Percentiles rank a stretch among this genome's conserved stretches.
Conservation (phyloP, 2,888 invertebrate species). For the Phengaris arion region DNA sequence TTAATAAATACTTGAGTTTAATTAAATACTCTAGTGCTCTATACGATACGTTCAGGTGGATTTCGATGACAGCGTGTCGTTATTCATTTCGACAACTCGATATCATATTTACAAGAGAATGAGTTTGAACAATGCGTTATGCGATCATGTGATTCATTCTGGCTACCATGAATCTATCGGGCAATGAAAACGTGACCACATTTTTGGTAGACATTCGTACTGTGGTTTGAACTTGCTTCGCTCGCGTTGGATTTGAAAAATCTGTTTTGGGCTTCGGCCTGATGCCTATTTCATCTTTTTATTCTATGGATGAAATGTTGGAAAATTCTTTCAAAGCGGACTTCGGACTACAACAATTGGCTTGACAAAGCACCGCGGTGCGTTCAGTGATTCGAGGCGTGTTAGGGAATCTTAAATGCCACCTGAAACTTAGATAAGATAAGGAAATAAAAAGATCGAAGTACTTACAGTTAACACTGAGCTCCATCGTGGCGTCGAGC, state of each 20-base stretch:
- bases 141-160: neutral
- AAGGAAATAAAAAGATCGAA: neutral
- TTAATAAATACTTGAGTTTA: conserved; percentile 13
- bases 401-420: too few relatives aligned
- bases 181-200: too few relatives aligned
- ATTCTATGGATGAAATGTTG: too few relatives aligned
- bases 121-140: conserved; percentile 1
- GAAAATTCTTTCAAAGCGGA: too few relatives aligned
- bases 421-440: neutral
- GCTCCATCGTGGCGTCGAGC: conserved; percentile 87
- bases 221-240: too few relatives aligned
- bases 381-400: too few relatives aligned
- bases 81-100: conserved; percentile 12
- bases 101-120: neutral
- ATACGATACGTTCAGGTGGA: conserved; percentile 13
- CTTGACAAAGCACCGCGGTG: too few relatives aligned
- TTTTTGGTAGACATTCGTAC: too few relatives aligned
- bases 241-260: too few relatives aligned
- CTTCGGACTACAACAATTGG: too few relatives aligned
- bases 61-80: neutral
- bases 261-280: too few relatives aligned
- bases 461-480: conserved; percentile 94
- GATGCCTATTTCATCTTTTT: too few relatives aligned
- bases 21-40: conserved; percentile 9
- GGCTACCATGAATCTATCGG: neutral